Percentiles rank a stretch among this genome's conserved stretches.
Evolutionary conservation across 1,140 invertebrate species (phyloP).

Genomic region (Drosophila punjabiensis): DNA sequence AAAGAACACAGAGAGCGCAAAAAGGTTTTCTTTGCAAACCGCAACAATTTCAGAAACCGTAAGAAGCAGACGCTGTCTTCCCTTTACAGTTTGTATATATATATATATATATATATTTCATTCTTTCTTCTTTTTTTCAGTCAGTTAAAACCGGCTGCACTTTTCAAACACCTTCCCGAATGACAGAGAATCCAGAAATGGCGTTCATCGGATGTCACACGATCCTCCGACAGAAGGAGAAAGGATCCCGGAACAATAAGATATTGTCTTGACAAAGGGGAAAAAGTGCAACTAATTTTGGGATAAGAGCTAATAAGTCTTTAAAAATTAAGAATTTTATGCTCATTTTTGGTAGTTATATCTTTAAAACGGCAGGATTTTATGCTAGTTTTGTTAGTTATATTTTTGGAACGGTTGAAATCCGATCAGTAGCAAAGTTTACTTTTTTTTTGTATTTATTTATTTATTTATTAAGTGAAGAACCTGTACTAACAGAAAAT

Average conservation of each 20-base stretch:
- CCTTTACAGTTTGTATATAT: not conserved
- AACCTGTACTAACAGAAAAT: too few relatives aligned
- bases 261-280: not conserved
- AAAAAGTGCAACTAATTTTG: not conserved
- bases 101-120: not conserved
- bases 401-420: not conserved
- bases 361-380: not conserved
- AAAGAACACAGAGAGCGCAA: slow-evolving; percentile 22
- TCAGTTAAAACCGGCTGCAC: slow-evolving; percentile 59
- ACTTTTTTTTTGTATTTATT: too few relatives aligned
- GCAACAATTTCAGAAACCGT: slow-evolving; percentile 80
- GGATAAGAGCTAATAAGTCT: not conserved
- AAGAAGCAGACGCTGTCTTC: slow-evolving; percentile 51
- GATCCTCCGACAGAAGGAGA: slow-evolving; percentile 33
- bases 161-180: slow-evolving; percentile 69
- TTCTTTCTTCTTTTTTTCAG: not conserved
- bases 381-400: not conserved
- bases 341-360: not conserved
- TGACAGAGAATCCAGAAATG: slow-evolving; percentile 46
- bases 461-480: too few relatives aligned
- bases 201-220: slow-evolving; percentile 46
- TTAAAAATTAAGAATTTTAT: not conserved
- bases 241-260: not conserved
- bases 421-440: not conserved
- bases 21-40: slow-evolving; percentile 76